These are phyloP conservation scores for Norana najaformis DNA, from an alignment of 2,888 invertebrate genomes.

Conservation along the genomic window DNA sequence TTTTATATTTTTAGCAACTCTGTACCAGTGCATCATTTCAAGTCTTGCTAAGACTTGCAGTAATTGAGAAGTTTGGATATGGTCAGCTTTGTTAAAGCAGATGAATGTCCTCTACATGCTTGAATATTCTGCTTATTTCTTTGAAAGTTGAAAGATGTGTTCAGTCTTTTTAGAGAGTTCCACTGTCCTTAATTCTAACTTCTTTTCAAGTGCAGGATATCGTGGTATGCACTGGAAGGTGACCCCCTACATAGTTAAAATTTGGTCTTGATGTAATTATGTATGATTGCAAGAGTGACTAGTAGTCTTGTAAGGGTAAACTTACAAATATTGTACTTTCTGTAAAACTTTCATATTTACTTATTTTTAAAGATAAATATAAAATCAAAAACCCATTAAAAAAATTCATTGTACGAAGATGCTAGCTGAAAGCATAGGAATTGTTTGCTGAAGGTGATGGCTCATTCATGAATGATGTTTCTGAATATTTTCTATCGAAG, in stretches of 20 bases:
- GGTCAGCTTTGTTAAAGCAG: too few species aligned
- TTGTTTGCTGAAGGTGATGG: background rate
- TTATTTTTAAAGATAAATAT: background rate
- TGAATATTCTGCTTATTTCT: too few species aligned
- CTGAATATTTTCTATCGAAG: background rate
- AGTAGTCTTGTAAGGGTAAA: background rate
- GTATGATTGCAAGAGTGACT: background rate
- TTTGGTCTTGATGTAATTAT: too few species aligned
- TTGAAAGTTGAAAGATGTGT: too few species aligned
- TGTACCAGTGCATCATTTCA: too few species aligned
- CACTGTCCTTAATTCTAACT: background rate
- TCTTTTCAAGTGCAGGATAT: too few species aligned
- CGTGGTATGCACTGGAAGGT: background rate
- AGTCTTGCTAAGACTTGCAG: too few species aligned
- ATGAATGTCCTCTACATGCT: too few species aligned
- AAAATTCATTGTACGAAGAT: background rate
- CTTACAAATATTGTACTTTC: background rate
- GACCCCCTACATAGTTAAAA: background rate
- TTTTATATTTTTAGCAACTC: background rate
- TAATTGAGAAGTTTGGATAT: too few species aligned
- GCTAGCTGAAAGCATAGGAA: background rate
- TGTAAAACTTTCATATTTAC: background rate
- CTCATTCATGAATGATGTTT: background rate
- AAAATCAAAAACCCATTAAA: background rate
- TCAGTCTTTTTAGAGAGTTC: background rate